Evolutionary conservation across 2,113 vertebrate species (phyloP).

Genomic region (Thomomys bottae): DNA sequence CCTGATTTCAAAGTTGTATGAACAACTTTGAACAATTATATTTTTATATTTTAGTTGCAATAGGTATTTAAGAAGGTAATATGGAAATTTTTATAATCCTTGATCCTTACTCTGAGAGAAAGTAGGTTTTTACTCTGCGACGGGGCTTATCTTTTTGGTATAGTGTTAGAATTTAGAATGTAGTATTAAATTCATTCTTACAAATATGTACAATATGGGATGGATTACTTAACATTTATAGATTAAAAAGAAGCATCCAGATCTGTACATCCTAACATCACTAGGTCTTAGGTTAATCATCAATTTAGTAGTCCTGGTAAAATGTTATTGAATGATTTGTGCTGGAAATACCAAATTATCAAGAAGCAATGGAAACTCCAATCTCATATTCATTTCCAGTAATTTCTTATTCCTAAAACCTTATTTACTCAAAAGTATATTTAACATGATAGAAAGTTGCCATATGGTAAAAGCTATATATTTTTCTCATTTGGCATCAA

Average conservation of each 20-base stretch:
- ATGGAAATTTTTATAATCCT: neutral
- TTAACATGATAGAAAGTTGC: neutral
- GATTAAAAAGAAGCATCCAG: neutral
- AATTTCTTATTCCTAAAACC: neutral
- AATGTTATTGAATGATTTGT: neutral
- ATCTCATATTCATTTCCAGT: neutral
- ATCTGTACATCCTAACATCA: neutral
- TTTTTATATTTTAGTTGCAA: neutral
- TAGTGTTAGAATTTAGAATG: neutral
- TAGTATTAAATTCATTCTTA: neutral
- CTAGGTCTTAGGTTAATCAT: neutral
- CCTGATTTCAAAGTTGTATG: neutral
- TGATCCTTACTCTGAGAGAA: neutral
- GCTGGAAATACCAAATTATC: neutral
- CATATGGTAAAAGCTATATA: neutral
- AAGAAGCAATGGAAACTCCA: neutral
- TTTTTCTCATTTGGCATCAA: conserved; percentile 9
- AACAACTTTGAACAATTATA: neutral
- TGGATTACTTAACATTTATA: neutral
- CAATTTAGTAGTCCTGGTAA: neutral
- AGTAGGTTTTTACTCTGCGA: neutral
- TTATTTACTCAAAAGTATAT: conserved; percentile 4
- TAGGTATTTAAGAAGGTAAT: neutral
- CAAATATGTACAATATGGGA: neutral
- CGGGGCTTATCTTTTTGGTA: neutral